A percentile compares a stretch with the other conserved stretches of the same genome.
Evolutionary conservation across 2,113 vertebrate genomes (phyloP).

Genomic region (Protobothrops flavoviridis): DNA sequence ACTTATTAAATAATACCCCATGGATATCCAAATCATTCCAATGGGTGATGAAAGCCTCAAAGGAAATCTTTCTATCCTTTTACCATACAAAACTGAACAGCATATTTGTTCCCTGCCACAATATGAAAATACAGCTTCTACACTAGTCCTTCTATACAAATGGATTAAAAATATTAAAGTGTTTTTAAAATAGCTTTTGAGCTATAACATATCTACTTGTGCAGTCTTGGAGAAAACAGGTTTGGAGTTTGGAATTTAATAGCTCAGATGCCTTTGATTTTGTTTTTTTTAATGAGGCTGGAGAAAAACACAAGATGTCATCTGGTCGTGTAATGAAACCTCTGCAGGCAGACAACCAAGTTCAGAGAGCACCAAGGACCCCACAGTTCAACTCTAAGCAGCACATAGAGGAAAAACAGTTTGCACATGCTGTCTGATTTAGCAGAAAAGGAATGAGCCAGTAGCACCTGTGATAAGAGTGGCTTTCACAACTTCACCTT

Average conservation of each 20-base stretch:
- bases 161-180: background rate
- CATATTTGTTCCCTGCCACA: background rate
- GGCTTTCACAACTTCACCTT: background rate
- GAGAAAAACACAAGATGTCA: background rate
- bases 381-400: background rate
- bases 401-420: background rate
- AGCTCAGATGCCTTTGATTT: background rate
- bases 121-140: background rate
- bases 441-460: background rate
- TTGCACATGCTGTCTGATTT: background rate
- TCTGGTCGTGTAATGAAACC: background rate
- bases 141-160: background rate
- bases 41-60: fast-evolving
- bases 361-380: background rate
- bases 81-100: background rate
- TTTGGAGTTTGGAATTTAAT: background rate
- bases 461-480: background rate
- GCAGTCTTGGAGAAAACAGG: background rate
- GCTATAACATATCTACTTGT: background rate
- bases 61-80: background rate
- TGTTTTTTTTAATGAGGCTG: background rate
- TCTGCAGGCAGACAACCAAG: background rate
- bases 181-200: background rate
- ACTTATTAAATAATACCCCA: background rate
- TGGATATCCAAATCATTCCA: background rate